Percentiles rank a stretch among this genome's conserved stretches.
Evolutionary conservation across 2,888 invertebrate genomes (phyloP).

Genomic region (Argyra leucocephala): DNA sequence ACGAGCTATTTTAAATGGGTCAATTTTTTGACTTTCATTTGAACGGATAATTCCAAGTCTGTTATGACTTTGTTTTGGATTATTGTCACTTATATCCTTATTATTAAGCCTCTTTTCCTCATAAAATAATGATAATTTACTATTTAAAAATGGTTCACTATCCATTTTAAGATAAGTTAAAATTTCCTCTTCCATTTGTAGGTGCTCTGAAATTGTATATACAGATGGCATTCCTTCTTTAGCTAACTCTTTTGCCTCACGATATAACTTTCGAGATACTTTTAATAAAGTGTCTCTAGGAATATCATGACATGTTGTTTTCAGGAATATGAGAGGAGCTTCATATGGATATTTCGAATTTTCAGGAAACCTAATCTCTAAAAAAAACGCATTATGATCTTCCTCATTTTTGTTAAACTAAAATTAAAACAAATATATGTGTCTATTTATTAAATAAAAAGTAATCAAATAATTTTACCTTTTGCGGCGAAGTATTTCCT

Average conservation of each 20-base stretch:
- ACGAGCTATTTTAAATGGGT: constrained; percentile 47
- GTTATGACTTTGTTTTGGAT: constrained; percentile 52
- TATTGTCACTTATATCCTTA: constrained; percentile 33
- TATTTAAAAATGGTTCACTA: constrained; percentile 46
- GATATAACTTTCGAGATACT: constrained; percentile 55
- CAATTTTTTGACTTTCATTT: constrained; percentile 46
- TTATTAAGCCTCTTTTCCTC: constrained; percentile 45
- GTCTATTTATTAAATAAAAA: background rate
- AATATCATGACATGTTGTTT: constrained; percentile 52
- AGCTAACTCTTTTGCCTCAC: constrained; percentile 58
- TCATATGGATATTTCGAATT: constrained; percentile 64
- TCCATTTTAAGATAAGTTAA: constrained; percentile 50
- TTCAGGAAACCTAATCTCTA: constrained; percentile 66
- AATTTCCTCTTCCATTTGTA: constrained; percentile 61
- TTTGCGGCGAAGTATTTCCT: constrained; percentile 22
- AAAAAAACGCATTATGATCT: constrained; percentile 49
- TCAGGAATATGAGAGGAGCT: constrained; percentile 61
- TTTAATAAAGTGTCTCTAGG: constrained; percentile 57
- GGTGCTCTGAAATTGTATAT: constrained; percentile 60
- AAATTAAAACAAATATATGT: background rate
- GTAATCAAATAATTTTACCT: background rate
- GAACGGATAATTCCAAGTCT: constrained; percentile 51
- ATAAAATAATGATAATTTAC: constrained; percentile 53
- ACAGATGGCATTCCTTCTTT: constrained; percentile 61
- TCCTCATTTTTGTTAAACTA: constrained; percentile 27